Percentiles rank a stretch among this genome's conserved stretches.
Evolutionary conservation across 2,888 invertebrate genomes (phyloP).

Genomic region (Brachynemurus nebulosus): DNA sequence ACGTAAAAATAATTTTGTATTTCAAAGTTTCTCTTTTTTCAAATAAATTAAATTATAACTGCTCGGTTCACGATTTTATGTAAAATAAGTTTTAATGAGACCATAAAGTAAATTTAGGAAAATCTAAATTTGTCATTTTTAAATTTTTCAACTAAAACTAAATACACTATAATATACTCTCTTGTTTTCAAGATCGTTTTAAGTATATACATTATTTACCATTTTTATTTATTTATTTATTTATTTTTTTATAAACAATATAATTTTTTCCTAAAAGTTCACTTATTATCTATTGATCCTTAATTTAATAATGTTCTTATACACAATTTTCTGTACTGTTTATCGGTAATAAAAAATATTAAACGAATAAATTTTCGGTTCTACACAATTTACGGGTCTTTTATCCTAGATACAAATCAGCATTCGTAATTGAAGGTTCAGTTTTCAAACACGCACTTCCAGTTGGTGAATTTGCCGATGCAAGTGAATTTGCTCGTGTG

Average conservation of each 20-base stretch:
- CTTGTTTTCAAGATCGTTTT: too few species aligned
- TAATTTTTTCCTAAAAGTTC: slow-evolving; percentile 3
- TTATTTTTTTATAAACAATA: slow-evolving; percentile 5
- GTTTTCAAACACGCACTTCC: slow-evolving; percentile 55
- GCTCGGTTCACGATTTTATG: slow-evolving; percentile 5
- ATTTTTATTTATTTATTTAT: slow-evolving; percentile 1
- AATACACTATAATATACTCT: too few species aligned
- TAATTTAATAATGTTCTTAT: too few species aligned
- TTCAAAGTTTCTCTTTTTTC: background rate
- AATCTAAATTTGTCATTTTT: background rate
- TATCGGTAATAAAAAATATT: too few species aligned
- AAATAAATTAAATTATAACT: background rate
- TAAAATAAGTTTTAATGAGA: slow-evolving; percentile 2
- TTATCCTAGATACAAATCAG: slow-evolving; percentile 26
- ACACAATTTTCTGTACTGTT: background rate
- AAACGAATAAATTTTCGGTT: too few species aligned
- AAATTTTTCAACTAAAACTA: too few species aligned
- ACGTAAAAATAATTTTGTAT: background rate
- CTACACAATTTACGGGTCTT: too few species aligned
- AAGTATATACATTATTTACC: too few species aligned
- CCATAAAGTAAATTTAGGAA: slow-evolving; percentile 3
- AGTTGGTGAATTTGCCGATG: slow-evolving; percentile 55
- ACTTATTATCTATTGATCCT: too few species aligned
- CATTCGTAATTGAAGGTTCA: slow-evolving; percentile 32
- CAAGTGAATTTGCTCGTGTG: slow-evolving; percentile 53